These are phyloP conservation scores for Agrochola litura DNA, from an alignment of 2,888 invertebrate genomes.

Conservation along the genomic window DNA sequence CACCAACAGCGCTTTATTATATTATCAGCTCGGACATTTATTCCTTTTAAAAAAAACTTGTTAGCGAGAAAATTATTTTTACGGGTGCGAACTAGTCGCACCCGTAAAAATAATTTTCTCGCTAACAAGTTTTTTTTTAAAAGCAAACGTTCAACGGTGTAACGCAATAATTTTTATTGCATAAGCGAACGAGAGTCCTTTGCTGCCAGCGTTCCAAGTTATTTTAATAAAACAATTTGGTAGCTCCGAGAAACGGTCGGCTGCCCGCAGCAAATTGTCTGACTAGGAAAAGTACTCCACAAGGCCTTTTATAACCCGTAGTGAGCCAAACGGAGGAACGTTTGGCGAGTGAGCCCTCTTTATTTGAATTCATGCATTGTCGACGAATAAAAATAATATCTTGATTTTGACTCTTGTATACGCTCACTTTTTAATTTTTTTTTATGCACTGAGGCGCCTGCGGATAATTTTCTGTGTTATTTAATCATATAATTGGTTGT, in stretches of 20 bases:
- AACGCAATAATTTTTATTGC: slow-evolving; percentile 46
- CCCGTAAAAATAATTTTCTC: neutral
- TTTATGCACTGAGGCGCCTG: no score
- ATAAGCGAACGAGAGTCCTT: slow-evolving; percentile 34
- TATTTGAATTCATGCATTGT: slow-evolving; percentile 20
- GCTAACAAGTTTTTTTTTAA: slow-evolving; percentile 29
- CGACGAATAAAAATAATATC: slow-evolving; percentile 2
- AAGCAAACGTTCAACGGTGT: slow-evolving; percentile 19
- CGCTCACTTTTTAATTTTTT: no score
- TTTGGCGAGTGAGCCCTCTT: slow-evolving; percentile 2
- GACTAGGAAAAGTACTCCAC: slow-evolving; percentile 36
- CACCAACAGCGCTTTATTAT: neutral
- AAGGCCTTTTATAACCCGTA: slow-evolving; percentile 22
- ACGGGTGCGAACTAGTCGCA: neutral
- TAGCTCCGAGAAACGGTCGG: slow-evolving; percentile 31
- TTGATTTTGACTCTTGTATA: neutral
- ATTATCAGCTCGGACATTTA: neutral
- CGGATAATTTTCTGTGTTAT: no score
- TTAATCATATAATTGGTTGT: no score
- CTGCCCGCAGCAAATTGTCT: slow-evolving; percentile 42
- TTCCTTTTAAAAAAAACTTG: no score
- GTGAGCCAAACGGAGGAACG: slow-evolving; percentile 18
- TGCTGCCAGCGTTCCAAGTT: slow-evolving; percentile 44
- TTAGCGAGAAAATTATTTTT: no score
- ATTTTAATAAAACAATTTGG: slow-evolving; percentile 63